Evolutionary conservation across 2,888 invertebrate genomes (phyloP), one percentile per base, ranked within the genome.

Genomic region (Erpobdella octoculata): DNA sequence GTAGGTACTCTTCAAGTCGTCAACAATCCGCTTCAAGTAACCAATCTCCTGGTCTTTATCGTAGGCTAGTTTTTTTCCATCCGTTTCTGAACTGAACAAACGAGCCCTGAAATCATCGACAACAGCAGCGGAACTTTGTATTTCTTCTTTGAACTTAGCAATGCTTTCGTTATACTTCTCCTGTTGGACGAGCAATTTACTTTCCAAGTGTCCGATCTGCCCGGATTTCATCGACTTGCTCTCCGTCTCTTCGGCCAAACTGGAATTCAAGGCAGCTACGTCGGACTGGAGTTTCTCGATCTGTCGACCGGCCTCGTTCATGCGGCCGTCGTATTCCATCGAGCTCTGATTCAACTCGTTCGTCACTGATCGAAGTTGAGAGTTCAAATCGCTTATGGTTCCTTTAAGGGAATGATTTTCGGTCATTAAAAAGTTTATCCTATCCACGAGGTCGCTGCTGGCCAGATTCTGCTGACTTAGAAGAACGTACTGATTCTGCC

Each of bases 381-480:
- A 36, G 21, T 64, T 62, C 35, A 70, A 36, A 35, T 70, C 70
- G 18, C 64, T 70, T 9, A 70, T 46, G n/a, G 37, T 28, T 21
- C 58, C 62, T 28, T 64, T 72, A 53, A 70, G 58, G 15, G 46
- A 70, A 33, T 41, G 31, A 62, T 74, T 74, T 28, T 73, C 73
- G 2, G 66, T 53, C 18, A 67, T 66, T 6, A 71, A 1, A 4
- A 38, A 28, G n/a, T 69, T 68, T 25, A 74, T 64, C 59, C 73
- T 71, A 15, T 64, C 61, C 8, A 64, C 69, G 38, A 74, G 65
- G 48, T 74, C 73, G n/a, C 71, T 53, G 36, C 64, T 73, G 31
- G 73, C 69, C n/a, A 74, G 48, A 38, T 73, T 74, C 38, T 74
- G 72, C 53, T 72, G 61, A 58, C 74, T 73, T n/a, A 74, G 72